Base-by-base conservation (phyloP, 2,888 invertebrate genomes). In the Clitarchus hookeri region DNA sequence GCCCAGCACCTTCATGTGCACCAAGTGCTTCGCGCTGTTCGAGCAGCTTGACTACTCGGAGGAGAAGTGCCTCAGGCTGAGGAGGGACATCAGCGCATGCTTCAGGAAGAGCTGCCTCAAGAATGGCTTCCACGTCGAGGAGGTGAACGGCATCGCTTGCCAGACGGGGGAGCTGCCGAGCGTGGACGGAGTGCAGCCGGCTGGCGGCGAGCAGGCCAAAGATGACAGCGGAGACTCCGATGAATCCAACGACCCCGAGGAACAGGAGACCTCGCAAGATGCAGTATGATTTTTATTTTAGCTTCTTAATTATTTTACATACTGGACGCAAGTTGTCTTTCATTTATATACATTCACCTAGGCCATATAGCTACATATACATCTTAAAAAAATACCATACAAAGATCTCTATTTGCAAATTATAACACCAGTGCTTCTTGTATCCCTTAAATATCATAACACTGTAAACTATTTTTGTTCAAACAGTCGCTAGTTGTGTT, bases 11-110 rank as follows among this genome's bases (percentile, higher is more conserved):
- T 87, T 88, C 86, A 86, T 89, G 48, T 89, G 89, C 83, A 86
- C 86, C 82, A 86, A 88, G 65, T 89, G 89, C 86, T 89, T 87
- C 85, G 85, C 84, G 78, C 86, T 89, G 48, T 88, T 89, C 84
- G 88, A 89, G 86, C 88, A 89, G 85, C 87, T 88, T 78, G 88
- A 88, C 87, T 87, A 86, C 44, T 86, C 89, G 16, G 88, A 89
- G 86, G 86, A 88, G 36, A 88, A 87, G 65, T 88, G 85, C 84
- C 85, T 85, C 53, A 85, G 87, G 79, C 54, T 89, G 80, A 86
- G 84, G 54, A 87, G 86, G 84, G 87, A 88, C 79, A 88, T 89
- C 84, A 86, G 87, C 53, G 85, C 87, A 13, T 84, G 86, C 86
- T 88, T 88, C 54, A 80, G 85, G 53, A 80, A 84, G 53, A 87